Base-by-base conservation (phyloP, 2,888 invertebrate species). In the Zaprionus obscuricornis region DNA sequence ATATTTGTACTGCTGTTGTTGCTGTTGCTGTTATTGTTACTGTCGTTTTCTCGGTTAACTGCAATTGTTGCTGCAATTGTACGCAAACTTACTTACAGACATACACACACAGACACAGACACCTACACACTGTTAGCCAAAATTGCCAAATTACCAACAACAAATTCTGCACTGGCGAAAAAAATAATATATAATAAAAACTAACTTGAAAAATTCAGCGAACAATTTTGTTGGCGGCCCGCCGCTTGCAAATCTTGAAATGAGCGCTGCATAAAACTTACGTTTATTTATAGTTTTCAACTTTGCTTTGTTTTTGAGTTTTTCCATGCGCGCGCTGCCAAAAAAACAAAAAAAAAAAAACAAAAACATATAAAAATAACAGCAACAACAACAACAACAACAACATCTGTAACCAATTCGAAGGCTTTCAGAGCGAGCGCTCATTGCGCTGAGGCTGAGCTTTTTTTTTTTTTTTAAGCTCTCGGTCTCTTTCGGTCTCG, bases 271-370 rank as follows among this genome's bases (percentile, higher is more conserved):
- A 76, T 64, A 67, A 76, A 79, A 79, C 33, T 50, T 60, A 86
- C 86, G 81, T 87, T 88, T 89, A 89, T 88, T 89, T 89, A 88
- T 89, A 88, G 86, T 85, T 89, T 89, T 85, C 66, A 31, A 58
- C 51, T 58, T 43, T 54, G 13, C 43, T 34, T 20, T 55, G 55
- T 68, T 56, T 62, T 58, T 37, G 51, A 74, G 76, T 73, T 75
- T 77, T 77, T 70, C 79, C 75, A 74, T 39, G 66, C 39, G 57
- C 59, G 13, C 39, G 72, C 66, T 59, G 72, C 57, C 73, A 42
- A 72, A 72, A 70, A 40, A 40, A 16, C 16, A 47, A 34, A 20
- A 36, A 31, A 3, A 29, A 2, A 16, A 34, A 22, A n/a, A n/a
- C n/a, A n/a, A n/a, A n/a, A n/a, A n/a, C n/a, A n/a, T n/a, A n/a